These are phyloP conservation scores for Microtus ochrogaster DNA, from an alignment of 2,113 vertebrate species.

Conservation along the genomic window DNA sequence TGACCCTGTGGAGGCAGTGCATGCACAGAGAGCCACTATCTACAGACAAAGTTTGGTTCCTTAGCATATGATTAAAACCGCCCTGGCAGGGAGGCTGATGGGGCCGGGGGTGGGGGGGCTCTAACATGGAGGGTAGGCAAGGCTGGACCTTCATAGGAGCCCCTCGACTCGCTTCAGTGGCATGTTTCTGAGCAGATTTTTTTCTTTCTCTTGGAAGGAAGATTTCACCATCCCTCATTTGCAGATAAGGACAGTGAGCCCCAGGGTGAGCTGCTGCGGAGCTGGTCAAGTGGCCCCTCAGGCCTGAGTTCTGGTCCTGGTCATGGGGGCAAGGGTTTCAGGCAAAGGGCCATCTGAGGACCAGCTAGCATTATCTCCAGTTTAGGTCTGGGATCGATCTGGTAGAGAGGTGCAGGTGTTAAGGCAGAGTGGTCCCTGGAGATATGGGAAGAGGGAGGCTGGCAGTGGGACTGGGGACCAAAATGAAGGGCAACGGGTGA, in stretches of 20 bases:
- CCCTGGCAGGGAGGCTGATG: neutral
- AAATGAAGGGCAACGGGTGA: neutral
- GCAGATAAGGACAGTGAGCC: neutral
- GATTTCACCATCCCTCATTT: neutral
- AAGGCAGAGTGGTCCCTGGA: neutral
- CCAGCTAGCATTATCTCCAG: neutral
- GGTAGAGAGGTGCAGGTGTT: neutral
- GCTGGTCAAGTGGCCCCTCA: neutral
- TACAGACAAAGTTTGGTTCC: neutral
- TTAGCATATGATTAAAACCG: too few relatives aligned
- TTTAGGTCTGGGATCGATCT: neutral
- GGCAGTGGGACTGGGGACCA: too few relatives aligned
- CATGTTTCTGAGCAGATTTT: neutral
- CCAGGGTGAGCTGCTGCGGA: neutral
- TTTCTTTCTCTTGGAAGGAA: neutral
- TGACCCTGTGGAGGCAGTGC: too few relatives aligned
- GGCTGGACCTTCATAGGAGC: neutral
- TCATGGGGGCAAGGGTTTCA: neutral
- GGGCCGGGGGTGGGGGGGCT: rapidly evolving
- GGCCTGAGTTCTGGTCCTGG: neutral
- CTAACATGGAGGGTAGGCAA: neutral
- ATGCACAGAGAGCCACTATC: neutral
- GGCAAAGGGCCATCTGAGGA: neutral
- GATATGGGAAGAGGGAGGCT: neutral
- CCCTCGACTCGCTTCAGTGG: too few relatives aligned